A percentile compares a stretch with the other conserved stretches of the same genome.
Conservation (phyloP, 1,140 invertebrate genomes). For the Calosoma granatense region DNA sequence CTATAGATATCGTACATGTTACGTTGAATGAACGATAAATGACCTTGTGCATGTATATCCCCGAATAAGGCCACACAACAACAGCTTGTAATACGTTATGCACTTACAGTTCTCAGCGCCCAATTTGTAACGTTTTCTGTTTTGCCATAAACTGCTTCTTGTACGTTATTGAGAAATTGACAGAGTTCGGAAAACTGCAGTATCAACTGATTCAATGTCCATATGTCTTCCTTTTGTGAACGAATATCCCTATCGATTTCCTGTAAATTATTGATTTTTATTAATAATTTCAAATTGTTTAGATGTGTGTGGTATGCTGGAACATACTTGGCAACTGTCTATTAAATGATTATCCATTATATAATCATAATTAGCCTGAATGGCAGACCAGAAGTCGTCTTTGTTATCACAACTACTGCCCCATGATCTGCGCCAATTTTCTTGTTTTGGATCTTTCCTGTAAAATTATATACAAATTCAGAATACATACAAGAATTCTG, state of each 20-base stretch:
- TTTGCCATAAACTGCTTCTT: conserved; percentile 63
- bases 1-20: no score
- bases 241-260: conserved; percentile 68
- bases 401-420: conserved; percentile 53
- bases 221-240: conserved; percentile 51
- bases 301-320: conserved; percentile 6
- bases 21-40: no score
- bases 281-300: conserved; percentile 9
- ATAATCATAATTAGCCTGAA: conserved; percentile 82
- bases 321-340: conserved; percentile 64
- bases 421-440: conserved; percentile 56
- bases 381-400: conserved; percentile 82
- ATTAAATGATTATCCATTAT: conserved; percentile 90
- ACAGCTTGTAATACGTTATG: no score
- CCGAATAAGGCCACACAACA: no score
- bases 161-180: conserved; percentile 67
- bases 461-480: not conserved
- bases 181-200: conserved; percentile 71
- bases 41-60: no score
- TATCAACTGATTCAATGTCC: conserved; percentile 67
- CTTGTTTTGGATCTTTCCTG: conserved; percentile 45
- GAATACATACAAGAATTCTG: not conserved
- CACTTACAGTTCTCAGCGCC: conserved; percentile 54
- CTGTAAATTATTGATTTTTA: conserved; percentile 37
- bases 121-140: conserved; percentile 58